Base-by-base conservation (phyloP, 2,888 invertebrate species). In the Drosophila siamana region DNA sequence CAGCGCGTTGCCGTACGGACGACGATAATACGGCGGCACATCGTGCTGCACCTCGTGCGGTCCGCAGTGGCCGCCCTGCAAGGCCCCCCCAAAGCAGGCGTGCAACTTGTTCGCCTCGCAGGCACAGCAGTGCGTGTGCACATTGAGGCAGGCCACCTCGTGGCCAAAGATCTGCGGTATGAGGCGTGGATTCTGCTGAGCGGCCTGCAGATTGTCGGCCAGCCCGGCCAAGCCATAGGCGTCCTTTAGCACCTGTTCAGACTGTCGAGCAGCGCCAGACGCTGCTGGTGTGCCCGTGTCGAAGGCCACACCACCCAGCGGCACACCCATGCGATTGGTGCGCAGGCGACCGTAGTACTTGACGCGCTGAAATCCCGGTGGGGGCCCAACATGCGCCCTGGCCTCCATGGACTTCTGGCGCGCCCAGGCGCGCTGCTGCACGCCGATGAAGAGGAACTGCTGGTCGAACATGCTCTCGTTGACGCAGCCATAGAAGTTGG, bases 281-380 rank as follows among this genome's bases (percentile, higher is more conserved):
- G 33, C 4, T 1, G 40, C 28, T 13, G 19, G 19, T 19, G 19
- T 19, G 19, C 1, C 19, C 9, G 46, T 3, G n/a, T 83, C 80
- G 19, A 83, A 69, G 19, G 50, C 61, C 0, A 86, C 57, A 0
- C 88, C 86, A 7, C 83, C 86, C 36, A 69, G 13, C 0, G 83
- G 80, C 44, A 74, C n/a, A 2, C 80, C 84, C 43, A 57, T 5
- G 11, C 30, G 50, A 56, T 83, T 86, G 50, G 86, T 66, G n/a
- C 57, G 68, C 26, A 88, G 15, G 2, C 80, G 66, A 0, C 74
- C 77, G n/a, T 50, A 80, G 33, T 70, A 36, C 0, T 46, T 55
- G 2, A 16, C 0, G 0, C 52, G 15, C 22, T 69, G 74, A 24
- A 63, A 86, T 0, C 80, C 83, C 0, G 88, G 80, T 2, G 83